Evolutionary conservation across 2,888 invertebrate genomes (phyloP).

Genomic region (Rhingia rostrata): DNA sequence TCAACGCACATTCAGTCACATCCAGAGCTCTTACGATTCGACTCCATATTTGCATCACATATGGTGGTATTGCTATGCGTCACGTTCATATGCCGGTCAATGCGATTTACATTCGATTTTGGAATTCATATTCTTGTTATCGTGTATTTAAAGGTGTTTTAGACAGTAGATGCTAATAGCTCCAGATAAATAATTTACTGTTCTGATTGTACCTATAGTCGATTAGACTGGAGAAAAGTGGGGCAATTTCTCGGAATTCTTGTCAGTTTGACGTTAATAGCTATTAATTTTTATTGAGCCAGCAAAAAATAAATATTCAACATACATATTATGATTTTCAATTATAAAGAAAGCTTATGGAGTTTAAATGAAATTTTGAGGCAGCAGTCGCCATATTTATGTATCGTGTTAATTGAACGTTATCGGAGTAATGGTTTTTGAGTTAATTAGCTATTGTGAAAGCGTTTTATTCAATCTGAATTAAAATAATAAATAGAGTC

Average conservation of each 20-base stretch:
- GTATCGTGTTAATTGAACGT: no score
- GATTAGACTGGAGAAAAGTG: constrained; percentile 35
- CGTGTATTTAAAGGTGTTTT: constrained; percentile 16
- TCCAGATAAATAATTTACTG: constrained; percentile 21
- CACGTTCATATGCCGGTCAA: background rate
- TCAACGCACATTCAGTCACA: no score
- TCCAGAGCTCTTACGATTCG: background rate
- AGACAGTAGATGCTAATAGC: constrained; percentile 40
- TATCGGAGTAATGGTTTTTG: no score
- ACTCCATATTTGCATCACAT: background rate
- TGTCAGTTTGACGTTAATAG: background rate
- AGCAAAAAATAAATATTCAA: no score
- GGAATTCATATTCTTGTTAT: background rate
- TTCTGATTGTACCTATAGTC: background rate
- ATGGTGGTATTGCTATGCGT: background rate
- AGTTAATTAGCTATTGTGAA: no score
- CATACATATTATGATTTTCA: no score
- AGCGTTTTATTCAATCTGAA: no score
- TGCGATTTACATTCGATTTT: constrained; percentile 14
- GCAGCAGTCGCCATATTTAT: no score
- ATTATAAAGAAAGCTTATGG: no score
- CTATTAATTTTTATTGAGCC: no score
- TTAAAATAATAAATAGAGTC: no score
- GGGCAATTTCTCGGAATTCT: constrained; percentile 44
- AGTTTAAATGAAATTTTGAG: no score